phyloP scores from a whole-genome alignment of 2,113 vertebrate genomes.

The Urocitellus parryii region DNA sequence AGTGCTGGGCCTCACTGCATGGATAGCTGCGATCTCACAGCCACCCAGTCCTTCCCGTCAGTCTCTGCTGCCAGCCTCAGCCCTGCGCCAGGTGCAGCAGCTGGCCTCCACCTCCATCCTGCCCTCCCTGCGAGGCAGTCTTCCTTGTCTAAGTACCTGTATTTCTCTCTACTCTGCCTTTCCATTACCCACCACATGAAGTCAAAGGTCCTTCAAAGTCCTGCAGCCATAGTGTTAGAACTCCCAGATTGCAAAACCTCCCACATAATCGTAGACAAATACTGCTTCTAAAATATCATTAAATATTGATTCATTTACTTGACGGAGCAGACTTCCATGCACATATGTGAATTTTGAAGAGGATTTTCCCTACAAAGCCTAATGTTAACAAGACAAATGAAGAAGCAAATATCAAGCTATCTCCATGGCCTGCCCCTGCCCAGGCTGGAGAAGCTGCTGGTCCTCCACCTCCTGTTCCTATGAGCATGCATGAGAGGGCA shows the following conservation, averaged over 20 bases:
- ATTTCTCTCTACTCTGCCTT: not conserved
- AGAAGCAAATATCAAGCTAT: not conserved
- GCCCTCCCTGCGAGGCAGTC: not conserved
- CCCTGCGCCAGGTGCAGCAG: not conserved
- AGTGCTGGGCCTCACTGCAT: too few species aligned
- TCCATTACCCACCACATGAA: not conserved
- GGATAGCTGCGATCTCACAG: not conserved
- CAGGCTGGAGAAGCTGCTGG: fast-evolving
- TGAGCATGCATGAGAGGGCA: fast-evolving
- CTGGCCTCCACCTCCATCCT: too few species aligned
- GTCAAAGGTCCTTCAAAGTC: not conserved
- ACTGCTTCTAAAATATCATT: not conserved
- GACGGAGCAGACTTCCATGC: not conserved
- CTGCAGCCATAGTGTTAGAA: not conserved
- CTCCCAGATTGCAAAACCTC: not conserved
- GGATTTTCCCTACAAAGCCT: not conserved
- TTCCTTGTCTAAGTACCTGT: too few species aligned
- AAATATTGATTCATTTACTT: conserved; percentile 48
- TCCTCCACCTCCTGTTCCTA: fast-evolving
- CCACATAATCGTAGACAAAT: not conserved
- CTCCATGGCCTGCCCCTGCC: fast-evolving
- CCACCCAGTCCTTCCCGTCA: fast-evolving
- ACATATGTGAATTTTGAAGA: not conserved
- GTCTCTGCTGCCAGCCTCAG: too few species aligned
- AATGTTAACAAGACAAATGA: not conserved